Evolutionary conservation across 2,113 vertebrate species (phyloP).

Genomic region (Callipepla californica): DNA sequence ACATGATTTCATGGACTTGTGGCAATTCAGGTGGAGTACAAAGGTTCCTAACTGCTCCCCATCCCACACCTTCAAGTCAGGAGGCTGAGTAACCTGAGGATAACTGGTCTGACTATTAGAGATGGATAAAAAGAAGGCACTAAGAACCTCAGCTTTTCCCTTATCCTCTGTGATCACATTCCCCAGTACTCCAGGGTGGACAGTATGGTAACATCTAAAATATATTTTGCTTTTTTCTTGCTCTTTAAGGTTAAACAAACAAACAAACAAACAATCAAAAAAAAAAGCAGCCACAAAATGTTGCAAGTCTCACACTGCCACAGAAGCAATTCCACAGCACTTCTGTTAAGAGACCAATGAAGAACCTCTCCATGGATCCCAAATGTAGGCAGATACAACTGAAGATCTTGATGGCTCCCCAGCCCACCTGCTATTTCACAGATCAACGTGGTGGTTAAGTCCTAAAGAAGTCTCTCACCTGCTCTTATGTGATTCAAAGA

Average conservation of each 20-base stretch:
- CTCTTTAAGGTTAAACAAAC: background rate
- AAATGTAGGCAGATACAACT: background rate
- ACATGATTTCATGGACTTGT: too few species aligned
- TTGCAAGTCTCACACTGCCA: background rate
- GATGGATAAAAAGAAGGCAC: too few species aligned
- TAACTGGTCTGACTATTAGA: too few species aligned
- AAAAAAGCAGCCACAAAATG: background rate
- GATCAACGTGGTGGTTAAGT: background rate
- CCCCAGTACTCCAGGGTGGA: background rate
- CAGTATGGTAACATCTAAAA: background rate
- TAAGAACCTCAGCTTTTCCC: background rate
- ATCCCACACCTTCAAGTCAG: too few species aligned
- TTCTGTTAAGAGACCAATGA: background rate
- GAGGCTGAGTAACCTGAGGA: too few species aligned
- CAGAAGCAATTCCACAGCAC: background rate
- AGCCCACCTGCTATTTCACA: background rate
- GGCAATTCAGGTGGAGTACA: too few species aligned
- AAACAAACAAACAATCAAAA: background rate
- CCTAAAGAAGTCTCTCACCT: slow-evolving; percentile 79
- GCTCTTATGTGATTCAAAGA: slow-evolving; percentile 97
- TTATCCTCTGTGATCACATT: background rate
- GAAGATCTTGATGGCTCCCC: background rate
- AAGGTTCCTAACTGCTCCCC: too few species aligned
- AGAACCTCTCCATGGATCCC: background rate
- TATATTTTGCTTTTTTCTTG: background rate